phyloP scores from a whole-genome alignment of 2,888 invertebrate genomes.

The Entomobrya proxima region DNA sequence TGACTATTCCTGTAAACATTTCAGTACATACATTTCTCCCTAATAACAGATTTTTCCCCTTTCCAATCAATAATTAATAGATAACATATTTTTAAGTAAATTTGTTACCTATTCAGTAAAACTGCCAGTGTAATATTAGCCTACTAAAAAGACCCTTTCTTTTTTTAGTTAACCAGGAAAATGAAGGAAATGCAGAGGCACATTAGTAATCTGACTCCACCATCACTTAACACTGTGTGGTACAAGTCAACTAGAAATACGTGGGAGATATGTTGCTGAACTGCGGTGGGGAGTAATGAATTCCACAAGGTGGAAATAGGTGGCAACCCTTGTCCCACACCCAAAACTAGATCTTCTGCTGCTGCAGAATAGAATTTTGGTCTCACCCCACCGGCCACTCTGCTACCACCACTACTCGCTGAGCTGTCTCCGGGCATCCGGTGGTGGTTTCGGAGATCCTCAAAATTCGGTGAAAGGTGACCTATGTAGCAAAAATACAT shows the following conservation, averaged over 20 bases:
- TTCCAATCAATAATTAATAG: too few species aligned
- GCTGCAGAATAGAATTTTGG: background rate
- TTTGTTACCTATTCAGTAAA: too few species aligned
- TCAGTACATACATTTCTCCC: too few species aligned
- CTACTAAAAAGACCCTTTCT: conserved; percentile 11
- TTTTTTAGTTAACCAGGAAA: conserved; percentile 50
- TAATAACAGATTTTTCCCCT: too few species aligned
- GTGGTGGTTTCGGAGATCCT: conserved; percentile 70
- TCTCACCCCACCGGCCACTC: conserved; percentile 19
- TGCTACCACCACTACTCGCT: conserved; percentile 41
- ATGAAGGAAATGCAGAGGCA: conserved; percentile 72
- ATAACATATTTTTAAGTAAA: too few species aligned
- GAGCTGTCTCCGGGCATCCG: conserved; percentile 54
- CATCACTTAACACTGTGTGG: background rate
- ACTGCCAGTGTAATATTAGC: too few species aligned
- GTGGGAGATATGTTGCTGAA: conserved; percentile 55
- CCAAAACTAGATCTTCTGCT: conserved; percentile 9
- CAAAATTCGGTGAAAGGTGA: conserved; percentile 69
- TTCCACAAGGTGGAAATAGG: conserved; percentile 37
- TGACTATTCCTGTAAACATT: too few species aligned
- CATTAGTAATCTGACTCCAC: conserved; percentile 55
- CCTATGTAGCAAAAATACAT: conserved; percentile 54
- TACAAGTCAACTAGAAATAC: conserved; percentile 33
- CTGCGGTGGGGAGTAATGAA: conserved; percentile 22
- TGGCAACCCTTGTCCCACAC: conserved; percentile 50